phyloP scores from a whole-genome alignment of 2,113 vertebrate genomes.

The Pachypanchax playfairii region DNA sequence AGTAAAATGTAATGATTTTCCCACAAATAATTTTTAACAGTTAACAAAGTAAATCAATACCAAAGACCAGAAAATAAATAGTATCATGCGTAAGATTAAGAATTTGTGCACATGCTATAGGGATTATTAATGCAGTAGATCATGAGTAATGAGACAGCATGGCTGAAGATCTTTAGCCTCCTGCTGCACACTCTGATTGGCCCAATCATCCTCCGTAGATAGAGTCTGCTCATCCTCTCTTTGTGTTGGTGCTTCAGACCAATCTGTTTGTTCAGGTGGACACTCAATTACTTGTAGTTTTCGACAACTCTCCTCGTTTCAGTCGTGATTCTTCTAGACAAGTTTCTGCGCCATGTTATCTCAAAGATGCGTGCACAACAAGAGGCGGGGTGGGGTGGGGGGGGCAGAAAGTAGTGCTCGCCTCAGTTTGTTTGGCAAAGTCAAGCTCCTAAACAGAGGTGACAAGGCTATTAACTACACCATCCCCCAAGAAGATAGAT shows the following conservation, averaged over 20 bases:
- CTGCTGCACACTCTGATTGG: not conserved
- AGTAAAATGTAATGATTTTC: too few relatives aligned
- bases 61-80: too few relatives aligned
- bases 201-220: not conserved
- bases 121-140: too few relatives aligned
- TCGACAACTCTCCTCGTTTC: not conserved
- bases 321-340: not conserved
- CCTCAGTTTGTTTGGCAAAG: not conserved
- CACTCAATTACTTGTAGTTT: not conserved
- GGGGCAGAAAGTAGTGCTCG: not conserved
- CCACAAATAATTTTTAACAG: too few relatives aligned
- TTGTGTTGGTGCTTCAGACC: not conserved
- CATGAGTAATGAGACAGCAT: too few relatives aligned
- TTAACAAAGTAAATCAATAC: too few relatives aligned
- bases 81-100: too few relatives aligned
- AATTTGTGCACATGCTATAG: too few relatives aligned
- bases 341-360: not conserved
- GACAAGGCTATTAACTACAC: not conserved
- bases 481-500: not conserved
- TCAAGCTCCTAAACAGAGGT: not conserved
- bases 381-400: too few relatives aligned
- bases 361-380: not conserved
- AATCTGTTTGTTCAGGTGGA: not conserved
- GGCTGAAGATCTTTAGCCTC: not conserved
- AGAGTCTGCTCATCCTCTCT: not conserved